These are phyloP conservation scores for Elephas maximus DNA, from an alignment of 2,113 vertebrate genomes.

Conservation along the genomic window DNA sequence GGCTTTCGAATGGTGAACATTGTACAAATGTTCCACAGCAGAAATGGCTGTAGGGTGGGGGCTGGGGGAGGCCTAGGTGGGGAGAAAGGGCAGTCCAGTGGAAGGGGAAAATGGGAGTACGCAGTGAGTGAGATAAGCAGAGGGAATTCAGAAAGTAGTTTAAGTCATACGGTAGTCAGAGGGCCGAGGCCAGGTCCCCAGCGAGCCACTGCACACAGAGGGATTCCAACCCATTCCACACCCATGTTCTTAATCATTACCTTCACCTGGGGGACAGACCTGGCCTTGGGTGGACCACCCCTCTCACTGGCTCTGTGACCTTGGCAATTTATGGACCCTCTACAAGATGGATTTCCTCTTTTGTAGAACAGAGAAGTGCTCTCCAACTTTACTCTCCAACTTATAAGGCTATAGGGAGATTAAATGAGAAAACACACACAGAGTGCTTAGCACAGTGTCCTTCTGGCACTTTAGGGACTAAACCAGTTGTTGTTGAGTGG, in stretches of 20 bases:
- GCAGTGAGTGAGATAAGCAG: not conserved
- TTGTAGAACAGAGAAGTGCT: not conserved
- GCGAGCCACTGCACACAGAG: not conserved
- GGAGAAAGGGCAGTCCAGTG: not conserved
- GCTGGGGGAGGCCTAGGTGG: too few species aligned
- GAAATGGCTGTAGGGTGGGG: not conserved
- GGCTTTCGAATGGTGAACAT: not conserved
- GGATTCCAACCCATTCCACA: not conserved
- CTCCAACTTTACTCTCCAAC: not conserved
- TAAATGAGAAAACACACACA: not conserved
- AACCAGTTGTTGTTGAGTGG: not conserved
- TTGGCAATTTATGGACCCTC: not conserved
- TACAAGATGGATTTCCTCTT: not conserved
- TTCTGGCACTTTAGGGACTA: too few species aligned
- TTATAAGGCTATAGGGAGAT: not conserved
- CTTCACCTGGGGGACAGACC: not conserved
- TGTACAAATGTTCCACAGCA: not conserved
- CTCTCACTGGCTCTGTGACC: not conserved
- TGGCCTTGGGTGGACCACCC: not conserved
- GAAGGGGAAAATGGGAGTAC: not conserved
- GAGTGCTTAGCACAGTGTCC: not conserved
- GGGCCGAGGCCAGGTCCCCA: constrained; percentile 43
- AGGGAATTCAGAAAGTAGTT: constrained; percentile 48
- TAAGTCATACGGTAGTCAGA: constrained; percentile 38
- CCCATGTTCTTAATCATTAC: not conserved